Evolutionary conservation across 2,888 invertebrate species (phyloP).

Genomic region (Patella ulyssiponensis): DNA sequence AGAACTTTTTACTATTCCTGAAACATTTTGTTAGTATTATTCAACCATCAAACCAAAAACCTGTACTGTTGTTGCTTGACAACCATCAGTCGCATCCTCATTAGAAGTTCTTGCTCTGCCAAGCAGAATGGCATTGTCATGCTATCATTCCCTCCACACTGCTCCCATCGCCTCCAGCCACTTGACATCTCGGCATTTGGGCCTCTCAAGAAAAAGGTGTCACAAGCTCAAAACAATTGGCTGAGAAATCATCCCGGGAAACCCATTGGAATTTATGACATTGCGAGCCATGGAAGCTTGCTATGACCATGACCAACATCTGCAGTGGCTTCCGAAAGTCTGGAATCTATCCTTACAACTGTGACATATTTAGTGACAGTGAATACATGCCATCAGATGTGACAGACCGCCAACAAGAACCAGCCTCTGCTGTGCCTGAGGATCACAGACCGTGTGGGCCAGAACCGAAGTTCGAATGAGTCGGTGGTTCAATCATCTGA

Average conservation of each 20-base stretch:
- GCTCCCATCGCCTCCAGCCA: conserved; percentile 71
- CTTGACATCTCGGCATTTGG: conserved; percentile 70
- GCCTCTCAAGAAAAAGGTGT: conserved; percentile 67
- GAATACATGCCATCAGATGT: conserved; percentile 25
- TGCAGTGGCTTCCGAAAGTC: conserved; percentile 26
- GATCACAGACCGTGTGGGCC: too few relatives aligned
- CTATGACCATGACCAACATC: conserved; percentile 29
- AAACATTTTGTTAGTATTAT: conserved; percentile 60
- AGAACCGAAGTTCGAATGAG: conserved; percentile 13
- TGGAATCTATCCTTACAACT: conserved; percentile 34
- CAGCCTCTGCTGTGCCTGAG: too few relatives aligned
- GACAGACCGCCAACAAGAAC: conserved; percentile 20
- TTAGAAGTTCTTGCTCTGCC: conserved; percentile 54
- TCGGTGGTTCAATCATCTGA: neutral
- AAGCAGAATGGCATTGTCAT: conserved; percentile 68
- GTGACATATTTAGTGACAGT: conserved; percentile 28
- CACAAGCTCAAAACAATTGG: conserved; percentile 57
- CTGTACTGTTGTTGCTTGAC: conserved; percentile 57
- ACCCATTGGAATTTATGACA: conserved; percentile 69
- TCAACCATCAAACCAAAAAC: conserved; percentile 50
- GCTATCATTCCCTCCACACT: conserved; percentile 70
- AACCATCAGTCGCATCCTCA: conserved; percentile 60
- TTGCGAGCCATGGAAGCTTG: conserved; percentile 20
- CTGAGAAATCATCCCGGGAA: conserved; percentile 67
- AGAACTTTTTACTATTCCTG: conserved; percentile 35